Evolutionary conservation across 2,113 vertebrate species (phyloP).

Genomic region (Plectropomus leopardus): DNA sequence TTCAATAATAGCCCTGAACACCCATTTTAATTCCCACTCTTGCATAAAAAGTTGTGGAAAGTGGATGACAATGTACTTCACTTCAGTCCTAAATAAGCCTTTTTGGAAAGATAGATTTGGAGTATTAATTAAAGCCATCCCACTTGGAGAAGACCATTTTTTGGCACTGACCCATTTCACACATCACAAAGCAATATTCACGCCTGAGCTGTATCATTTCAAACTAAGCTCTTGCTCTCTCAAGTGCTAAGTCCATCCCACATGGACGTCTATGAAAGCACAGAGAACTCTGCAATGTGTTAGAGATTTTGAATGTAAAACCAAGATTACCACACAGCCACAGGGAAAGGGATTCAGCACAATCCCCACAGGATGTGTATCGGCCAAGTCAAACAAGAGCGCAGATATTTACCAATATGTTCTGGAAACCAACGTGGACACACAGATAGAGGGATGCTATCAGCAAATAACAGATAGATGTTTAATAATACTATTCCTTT

Average conservation of each 20-base stretch:
- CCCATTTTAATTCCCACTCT: constrained; percentile 64
- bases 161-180: constrained; percentile 56
- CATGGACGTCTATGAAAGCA: constrained; percentile 67
- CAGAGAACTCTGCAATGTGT: constrained; percentile 75
- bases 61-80: constrained; percentile 26
- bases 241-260: constrained; percentile 65
- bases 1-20: constrained; percentile 65
- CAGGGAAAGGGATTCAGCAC: constrained; percentile 66
- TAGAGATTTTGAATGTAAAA: constrained; percentile 78
- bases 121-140: constrained; percentile 54
- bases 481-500: background rate
- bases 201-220: constrained; percentile 63
- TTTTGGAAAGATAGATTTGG: constrained; percentile 1
- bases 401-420: constrained; percentile 73
- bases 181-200: constrained; percentile 70
- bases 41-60: constrained; percentile 44
- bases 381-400: constrained; percentile 77
- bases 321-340: constrained; percentile 76
- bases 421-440: constrained; percentile 50
- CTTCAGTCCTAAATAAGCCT: background rate
- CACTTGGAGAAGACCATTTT: constrained; percentile 10
- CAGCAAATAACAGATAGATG: constrained; percentile 38
- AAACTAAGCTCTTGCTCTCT: constrained; percentile 66
- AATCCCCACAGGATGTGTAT: constrained; percentile 73
- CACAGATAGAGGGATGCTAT: constrained; percentile 43